Base-by-base conservation (phyloP, 2,888 invertebrate genomes). In the Caradrina clavipalpis region DNA sequence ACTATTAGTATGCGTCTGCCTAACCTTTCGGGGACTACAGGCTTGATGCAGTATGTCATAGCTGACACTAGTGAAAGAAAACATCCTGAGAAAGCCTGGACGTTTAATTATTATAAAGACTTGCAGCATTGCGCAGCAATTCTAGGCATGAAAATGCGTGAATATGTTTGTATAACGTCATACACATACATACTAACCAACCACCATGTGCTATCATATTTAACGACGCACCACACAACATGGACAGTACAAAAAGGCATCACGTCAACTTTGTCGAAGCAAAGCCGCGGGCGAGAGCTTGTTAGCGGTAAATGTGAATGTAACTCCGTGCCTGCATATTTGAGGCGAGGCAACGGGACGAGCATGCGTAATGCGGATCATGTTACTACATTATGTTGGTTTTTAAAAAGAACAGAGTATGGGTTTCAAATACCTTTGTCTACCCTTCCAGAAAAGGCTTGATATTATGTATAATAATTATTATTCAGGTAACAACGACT, bases 261-360 rank as follows among this genome's bases (percentile, higher is more conserved):
- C 60, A 49, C 45, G 58, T 55, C 55, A 78, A 76, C 74, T 62
- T 79, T 53, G 53, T 49, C 21, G 31, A 65, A 39, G 60, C 45
- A 39, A 17, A 62, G 77, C 78, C 80, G 73, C 65, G 15, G 73
- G 77, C 72, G 17, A 65, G 69, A 76, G 65, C 80, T 79, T 80
- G 78, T 80, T 79, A 76, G 73, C 49, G 55, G 60, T 63, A 66
- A 76, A 73, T 73, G 58, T 65, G 68, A 68, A 73, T 80, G 47
- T 62, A 63, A 72, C 67, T 72, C 35, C 51, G n/a, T 58, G 66
- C 71, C 70, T 73, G 72, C 62, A 75, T 75, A 64, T 75, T 45
- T 54, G 69, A 74, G 63, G 60, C 75, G 57, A 10, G 42, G 55
- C 57, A 64, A 75, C 35, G 21, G 51, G 22, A 26, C 39, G 11